Conservation (phyloP, 2,113 vertebrate genomes). For the Phrynosoma blainvillii region DNA sequence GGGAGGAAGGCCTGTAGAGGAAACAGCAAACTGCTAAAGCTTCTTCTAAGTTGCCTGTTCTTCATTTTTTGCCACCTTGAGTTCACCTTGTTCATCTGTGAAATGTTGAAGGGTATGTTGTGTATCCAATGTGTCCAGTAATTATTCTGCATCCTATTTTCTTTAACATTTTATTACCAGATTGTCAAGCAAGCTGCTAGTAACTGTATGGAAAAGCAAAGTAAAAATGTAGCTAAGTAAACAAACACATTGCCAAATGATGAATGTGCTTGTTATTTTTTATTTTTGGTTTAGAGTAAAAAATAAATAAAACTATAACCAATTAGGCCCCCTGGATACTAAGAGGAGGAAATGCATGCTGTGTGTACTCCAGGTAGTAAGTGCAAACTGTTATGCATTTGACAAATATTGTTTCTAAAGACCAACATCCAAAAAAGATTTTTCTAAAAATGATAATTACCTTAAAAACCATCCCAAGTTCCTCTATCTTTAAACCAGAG, state of each 20-base stretch:
- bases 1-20: too few species aligned
- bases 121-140: not conserved
- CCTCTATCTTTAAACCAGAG: not conserved
- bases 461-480: not conserved
- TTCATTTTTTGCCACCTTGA: too few species aligned
- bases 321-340: not conserved
- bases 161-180: not conserved
- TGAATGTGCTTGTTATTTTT: not conserved
- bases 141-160: not conserved
- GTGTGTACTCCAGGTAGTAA: too few species aligned
- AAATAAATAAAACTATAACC: not conserved
- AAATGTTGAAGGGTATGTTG: too few species aligned
- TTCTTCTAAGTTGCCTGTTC: too few species aligned
- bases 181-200: not conserved
- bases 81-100: too few species aligned
- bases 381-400: not conserved
- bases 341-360: not conserved
- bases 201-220: not conserved
- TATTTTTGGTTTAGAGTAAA: not conserved
- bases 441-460: slow-evolving; percentile 9
- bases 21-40: too few species aligned
- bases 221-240: not conserved
- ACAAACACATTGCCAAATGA: not conserved
- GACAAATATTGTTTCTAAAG: slow-evolving; percentile 1
- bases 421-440: not conserved